Base-by-base conservation (phyloP, 2,797 vertebrate genomes). In the Calcarius lapponicus region DNA sequence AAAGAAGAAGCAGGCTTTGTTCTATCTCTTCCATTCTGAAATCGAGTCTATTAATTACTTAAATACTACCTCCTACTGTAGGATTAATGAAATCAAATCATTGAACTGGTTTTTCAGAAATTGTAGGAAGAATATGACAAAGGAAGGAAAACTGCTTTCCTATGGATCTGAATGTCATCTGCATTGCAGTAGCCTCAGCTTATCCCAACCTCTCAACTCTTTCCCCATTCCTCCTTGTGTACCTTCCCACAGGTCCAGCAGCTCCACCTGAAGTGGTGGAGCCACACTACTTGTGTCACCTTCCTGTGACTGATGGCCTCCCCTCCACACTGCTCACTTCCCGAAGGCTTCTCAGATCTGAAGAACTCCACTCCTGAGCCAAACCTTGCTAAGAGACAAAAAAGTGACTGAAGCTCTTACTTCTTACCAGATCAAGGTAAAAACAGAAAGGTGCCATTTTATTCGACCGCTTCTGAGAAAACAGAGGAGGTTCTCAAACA, bases 91-190 rank as follows among this genome's bases (percentile, higher is more conserved):
- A 69, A 60, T 51, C 36, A 58, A 79, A 54, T 11, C 6, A 36
- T 4, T 62, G 29, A 78, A 79, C 36, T 1, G 2, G 6, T 20
- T 76, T 73, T 53, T 56, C 6, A 60, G 66, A 70, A 80, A 60
- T 1, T 18, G 25, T 8, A 61, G 18, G 26, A 83, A 73, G 7
- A 48, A 0, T 29, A 28, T 0, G 0, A 67, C 13, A 80, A 32
- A 11, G 10, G 20, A 86, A 86, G 7, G 12, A 74, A 72, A 57
- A 32, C 22, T 10, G 4, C 22, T 43, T 81, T 66, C 48, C 48
- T 47, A 42, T 1, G 12, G 38, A 79, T 51, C 8, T 53, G 43
- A 81, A 47, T 13, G 40, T 48, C 25, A 62, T 9, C 18, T 54
- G 42, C 14, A 18, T 2, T 62, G 26, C 1, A 61, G 24, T 16